Conservation (phyloP, 2,797 vertebrate genomes). For the Mycteria americana region DNA sequence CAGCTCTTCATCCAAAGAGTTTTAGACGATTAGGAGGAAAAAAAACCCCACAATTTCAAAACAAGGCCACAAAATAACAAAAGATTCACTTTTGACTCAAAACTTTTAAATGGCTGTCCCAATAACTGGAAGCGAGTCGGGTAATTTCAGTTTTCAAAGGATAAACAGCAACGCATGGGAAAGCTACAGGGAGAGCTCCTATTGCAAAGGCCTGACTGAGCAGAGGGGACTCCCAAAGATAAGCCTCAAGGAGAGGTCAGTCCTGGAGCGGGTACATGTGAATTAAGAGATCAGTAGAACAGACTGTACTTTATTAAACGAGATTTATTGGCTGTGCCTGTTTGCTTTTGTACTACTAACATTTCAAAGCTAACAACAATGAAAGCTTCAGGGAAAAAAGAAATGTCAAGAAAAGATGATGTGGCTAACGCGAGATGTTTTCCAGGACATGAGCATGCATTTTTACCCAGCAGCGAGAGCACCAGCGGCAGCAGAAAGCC, state of each 20-base stretch:
- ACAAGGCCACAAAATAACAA: too few relatives aligned
- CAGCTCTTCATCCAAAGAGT: neutral
- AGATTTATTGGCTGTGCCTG: too few relatives aligned
- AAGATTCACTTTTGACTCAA: neutral
- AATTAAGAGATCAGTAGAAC: neutral
- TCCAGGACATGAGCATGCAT: accelerated
- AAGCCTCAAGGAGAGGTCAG: too few relatives aligned
- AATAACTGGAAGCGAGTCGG: accelerated
- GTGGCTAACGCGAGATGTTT: neutral
- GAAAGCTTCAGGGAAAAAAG: neutral
- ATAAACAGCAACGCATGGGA: accelerated
- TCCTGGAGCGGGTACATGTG: accelerated
- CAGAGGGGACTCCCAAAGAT: too few relatives aligned
- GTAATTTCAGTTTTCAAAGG: accelerated
- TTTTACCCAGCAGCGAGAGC: accelerated
- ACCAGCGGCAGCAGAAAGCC: neutral
- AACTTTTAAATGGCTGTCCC: neutral
- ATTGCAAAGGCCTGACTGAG: accelerated
- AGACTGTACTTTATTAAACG: accelerated
- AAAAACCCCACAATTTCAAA: neutral
- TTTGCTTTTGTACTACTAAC: neutral
- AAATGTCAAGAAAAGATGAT: neutral
- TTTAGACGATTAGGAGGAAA: accelerated
- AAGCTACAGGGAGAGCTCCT: accelerated
- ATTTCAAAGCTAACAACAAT: neutral